Percentiles rank a stretch among this genome's conserved stretches.
phyloP scores from a whole-genome alignment of 2,888 invertebrate genomes.

The Drosophila eohydei region DNA sequence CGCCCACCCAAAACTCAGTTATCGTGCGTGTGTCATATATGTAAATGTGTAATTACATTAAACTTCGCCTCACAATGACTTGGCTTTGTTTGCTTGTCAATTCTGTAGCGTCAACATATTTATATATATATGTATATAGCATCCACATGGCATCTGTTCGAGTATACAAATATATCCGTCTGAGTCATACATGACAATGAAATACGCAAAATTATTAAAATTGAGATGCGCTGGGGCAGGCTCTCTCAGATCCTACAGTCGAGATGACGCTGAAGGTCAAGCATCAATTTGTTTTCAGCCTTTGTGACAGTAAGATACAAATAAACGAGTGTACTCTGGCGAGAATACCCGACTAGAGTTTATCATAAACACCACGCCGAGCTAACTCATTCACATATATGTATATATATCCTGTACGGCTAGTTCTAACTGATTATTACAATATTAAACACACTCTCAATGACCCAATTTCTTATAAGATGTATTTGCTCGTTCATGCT shows the following conservation, averaged over 20 bases:
- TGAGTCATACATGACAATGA: constrained; percentile 38
- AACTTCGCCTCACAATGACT: constrained; percentile 31
- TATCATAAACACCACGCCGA: background rate
- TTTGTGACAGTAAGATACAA: background rate
- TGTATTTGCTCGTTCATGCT: background rate
- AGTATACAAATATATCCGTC: background rate
- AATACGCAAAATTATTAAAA: constrained; percentile 16
- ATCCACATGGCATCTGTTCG: constrained; percentile 4
- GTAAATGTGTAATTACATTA: constrained; percentile 38
- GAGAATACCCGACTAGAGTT: background rate
- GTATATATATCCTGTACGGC: background rate
- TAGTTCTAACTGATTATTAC: background rate
- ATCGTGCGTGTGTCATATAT: constrained; percentile 33
- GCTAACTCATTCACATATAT: background rate
- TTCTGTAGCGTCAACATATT: background rate
- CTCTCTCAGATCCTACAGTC: background rate
- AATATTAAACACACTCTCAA: background rate
- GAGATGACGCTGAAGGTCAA: constrained; percentile 25
- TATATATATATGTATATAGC: background rate
- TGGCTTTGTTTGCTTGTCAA: constrained; percentile 29
- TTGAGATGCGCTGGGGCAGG: background rate
- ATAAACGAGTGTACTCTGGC: background rate
- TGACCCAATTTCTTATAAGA: background rate
- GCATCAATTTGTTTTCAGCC: constrained; percentile 19
- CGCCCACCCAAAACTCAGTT: background rate